These are phyloP conservation scores for Rhabdomys dilectus DNA, from an alignment of 2,113 vertebrate species.

Conservation along the genomic window DNA sequence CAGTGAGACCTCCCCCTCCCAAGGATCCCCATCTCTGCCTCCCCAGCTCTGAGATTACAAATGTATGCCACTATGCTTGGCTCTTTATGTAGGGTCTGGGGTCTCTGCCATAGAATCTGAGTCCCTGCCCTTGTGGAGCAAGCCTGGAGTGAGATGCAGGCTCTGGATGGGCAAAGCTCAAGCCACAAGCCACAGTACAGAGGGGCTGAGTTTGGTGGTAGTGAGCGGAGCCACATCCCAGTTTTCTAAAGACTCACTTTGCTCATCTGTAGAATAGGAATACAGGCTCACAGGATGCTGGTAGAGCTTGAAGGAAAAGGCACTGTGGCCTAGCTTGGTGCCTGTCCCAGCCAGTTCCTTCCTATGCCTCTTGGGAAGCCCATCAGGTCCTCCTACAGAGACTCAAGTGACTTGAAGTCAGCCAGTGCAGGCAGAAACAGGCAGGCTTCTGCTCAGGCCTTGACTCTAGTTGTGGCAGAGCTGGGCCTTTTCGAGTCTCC, in stretches of 20 bases:
- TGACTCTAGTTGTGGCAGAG: neutral
- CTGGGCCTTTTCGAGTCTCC: neutral
- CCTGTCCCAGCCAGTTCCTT: neutral
- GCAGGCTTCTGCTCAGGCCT: fast-evolving
- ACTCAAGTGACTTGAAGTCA: neutral
- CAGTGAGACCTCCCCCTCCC: too few relatives aligned
- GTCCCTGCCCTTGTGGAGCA: neutral
- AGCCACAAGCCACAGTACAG: neutral
- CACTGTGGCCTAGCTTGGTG: neutral
- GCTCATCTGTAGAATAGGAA: neutral
- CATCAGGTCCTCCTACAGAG: fast-evolving
- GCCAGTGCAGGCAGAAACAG: neutral
- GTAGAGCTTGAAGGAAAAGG: neutral
- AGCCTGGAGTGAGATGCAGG: neutral
- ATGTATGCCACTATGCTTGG: too few relatives aligned
- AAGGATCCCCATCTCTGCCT: neutral
- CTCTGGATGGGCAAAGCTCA: neutral
- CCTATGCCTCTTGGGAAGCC: neutral
- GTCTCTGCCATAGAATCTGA: too few relatives aligned
- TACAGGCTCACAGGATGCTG: neutral
- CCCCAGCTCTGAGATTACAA: neutral
- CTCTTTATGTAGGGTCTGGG: neutral
- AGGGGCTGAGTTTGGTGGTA: neutral
- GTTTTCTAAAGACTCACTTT: neutral
- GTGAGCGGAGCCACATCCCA: neutral